These are phyloP conservation scores for Rapana venosa DNA, from an alignment of 2,888 invertebrate genomes.

Conservation along the genomic window DNA sequence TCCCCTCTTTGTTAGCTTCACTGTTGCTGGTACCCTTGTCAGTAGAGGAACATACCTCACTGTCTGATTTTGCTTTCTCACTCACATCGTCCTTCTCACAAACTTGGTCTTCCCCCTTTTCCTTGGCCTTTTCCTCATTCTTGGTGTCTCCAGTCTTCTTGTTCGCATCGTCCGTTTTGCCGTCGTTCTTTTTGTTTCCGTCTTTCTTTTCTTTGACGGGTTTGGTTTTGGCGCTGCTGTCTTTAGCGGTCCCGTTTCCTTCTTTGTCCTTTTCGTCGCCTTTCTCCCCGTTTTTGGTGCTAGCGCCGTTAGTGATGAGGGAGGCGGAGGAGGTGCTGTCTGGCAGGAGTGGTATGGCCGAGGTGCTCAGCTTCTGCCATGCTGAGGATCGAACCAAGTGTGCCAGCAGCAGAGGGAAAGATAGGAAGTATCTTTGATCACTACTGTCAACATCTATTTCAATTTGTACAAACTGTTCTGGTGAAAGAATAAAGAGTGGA, in stretches of 20 bases:
- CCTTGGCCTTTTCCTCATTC: background rate
- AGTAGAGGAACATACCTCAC: background rate
- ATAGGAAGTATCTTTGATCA: background rate
- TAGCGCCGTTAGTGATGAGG: constrained; percentile 36
- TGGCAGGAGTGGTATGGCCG: constrained; percentile 53
- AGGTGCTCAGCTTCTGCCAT: constrained; percentile 53
- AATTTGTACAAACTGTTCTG: no score
- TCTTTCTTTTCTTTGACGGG: background rate
- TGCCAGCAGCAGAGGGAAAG: background rate
- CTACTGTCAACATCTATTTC: no score
- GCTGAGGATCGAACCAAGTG: constrained; percentile 9
- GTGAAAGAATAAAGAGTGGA: no score
- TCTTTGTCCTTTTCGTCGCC: constrained; percentile 49
- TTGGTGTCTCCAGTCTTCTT: background rate
- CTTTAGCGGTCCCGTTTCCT: background rate
- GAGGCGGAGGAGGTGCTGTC: constrained; percentile 49
- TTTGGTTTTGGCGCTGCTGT: background rate
- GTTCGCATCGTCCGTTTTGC: background rate
- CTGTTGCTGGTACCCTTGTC: background rate
- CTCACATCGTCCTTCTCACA: background rate
- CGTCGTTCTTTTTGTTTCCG: background rate
- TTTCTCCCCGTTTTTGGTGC: constrained; percentile 47
- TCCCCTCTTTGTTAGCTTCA: background rate
- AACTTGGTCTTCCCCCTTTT: background rate
- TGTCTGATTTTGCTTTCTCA: constrained; percentile 12